These are phyloP conservation scores for Raja brachyura DNA, from an alignment of 2,113 vertebrate species.

Conservation along the genomic window DNA sequence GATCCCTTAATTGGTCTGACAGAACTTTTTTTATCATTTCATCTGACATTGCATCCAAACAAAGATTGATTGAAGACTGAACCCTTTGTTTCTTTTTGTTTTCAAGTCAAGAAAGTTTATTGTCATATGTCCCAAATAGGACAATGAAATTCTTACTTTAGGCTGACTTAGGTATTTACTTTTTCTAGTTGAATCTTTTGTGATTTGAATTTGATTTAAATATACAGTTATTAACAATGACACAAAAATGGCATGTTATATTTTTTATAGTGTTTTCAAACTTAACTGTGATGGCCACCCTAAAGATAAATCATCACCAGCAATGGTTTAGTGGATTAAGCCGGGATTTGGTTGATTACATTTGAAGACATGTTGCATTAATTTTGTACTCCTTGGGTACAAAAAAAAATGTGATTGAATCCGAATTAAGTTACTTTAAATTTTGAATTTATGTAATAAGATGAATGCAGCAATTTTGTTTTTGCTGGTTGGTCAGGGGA, in stretches of 20 bases:
- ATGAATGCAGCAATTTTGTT: not conserved
- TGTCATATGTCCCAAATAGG: no score
- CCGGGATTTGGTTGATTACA: not conserved
- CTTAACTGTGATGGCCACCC: not conserved
- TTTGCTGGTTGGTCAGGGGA: not conserved
- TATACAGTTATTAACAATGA: not conserved
- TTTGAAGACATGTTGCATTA: not conserved
- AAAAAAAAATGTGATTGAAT: not conserved
- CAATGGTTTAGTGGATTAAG: not conserved
- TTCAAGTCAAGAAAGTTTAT: not conserved
- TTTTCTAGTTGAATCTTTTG: not conserved
- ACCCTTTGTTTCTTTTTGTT: not conserved
- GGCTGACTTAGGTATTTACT: not conserved
- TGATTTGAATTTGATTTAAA: slow-evolving; percentile 1
- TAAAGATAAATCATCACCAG: not conserved
- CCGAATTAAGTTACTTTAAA: not conserved
- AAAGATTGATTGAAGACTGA: not conserved
- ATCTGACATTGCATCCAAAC: not conserved
- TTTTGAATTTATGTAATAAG: not conserved
- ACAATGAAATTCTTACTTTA: no score
- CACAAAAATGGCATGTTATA: not conserved
- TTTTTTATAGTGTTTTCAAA: not conserved
- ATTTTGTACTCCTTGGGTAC: not conserved
- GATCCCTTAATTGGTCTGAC: slow-evolving; percentile 5
- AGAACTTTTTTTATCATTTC: not conserved